These are phyloP conservation scores for Momotus momota DNA, from an alignment of 2,797 vertebrate genomes.

Conservation along the genomic window DNA sequence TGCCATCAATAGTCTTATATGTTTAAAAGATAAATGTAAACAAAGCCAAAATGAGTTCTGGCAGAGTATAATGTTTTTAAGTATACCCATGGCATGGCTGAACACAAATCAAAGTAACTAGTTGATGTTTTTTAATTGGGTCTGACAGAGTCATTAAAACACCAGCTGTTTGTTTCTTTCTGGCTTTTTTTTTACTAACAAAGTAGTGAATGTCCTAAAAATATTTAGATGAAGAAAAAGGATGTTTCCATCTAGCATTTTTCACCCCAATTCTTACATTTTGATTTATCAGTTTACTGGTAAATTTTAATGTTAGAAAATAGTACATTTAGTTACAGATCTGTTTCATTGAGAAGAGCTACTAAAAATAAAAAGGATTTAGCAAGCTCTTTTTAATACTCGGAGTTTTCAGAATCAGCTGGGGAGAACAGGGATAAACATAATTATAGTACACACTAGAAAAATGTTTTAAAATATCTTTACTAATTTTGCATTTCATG, in stretches of 20 bases:
- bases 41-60: slow-evolving; percentile 80
- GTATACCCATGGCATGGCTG: slow-evolving; percentile 83
- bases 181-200: slow-evolving; percentile 29
- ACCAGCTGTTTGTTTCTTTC: slow-evolving; percentile 92
- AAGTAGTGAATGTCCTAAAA: slow-evolving; percentile 47
- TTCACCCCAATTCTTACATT: neutral
- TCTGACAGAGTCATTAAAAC: slow-evolving; percentile 95
- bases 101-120: slow-evolving; percentile 95
- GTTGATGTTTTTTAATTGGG: slow-evolving; percentile 96
- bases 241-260: slow-evolving; percentile 15
- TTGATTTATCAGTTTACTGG: neutral
- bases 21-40: slow-evolving; percentile 84
- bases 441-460: slow-evolving; percentile 58
- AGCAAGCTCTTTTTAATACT: slow-evolving; percentile 54
- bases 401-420: slow-evolving; percentile 58
- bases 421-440: slow-evolving; percentile 61
- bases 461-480: slow-evolving; percentile 68
- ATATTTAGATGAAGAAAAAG: slow-evolving; percentile 41
- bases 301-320: neutral
- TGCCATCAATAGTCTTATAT: slow-evolving; percentile 80
- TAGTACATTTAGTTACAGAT: slow-evolving; percentile 1
- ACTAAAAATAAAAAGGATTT: slow-evolving; percentile 54
- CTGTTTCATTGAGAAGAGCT: neutral
- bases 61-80: slow-evolving; percentile 86
- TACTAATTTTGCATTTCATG: slow-evolving; percentile 59